These are phyloP conservation scores for Mormyrops attenuatus DNA, from an alignment of 2,797 vertebrate species.

Conservation along the genomic window DNA sequence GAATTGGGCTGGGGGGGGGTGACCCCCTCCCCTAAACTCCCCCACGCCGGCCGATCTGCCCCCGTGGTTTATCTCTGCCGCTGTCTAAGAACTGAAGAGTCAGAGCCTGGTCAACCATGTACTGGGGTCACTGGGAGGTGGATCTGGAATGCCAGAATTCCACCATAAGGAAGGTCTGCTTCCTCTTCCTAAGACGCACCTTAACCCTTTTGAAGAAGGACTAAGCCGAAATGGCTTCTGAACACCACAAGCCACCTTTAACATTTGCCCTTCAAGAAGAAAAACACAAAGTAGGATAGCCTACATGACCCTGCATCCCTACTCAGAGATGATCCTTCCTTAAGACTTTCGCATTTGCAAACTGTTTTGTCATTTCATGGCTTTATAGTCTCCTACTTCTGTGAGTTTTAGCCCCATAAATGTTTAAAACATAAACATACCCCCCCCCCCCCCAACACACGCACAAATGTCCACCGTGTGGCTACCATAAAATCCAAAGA, in stretches of 20 bases:
- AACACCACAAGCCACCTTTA: background rate
- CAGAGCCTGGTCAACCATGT: slow-evolving; percentile 42
- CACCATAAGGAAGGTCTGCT: background rate
- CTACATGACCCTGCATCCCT: background rate
- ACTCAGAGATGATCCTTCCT: background rate
- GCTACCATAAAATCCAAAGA: background rate
- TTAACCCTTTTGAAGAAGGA: background rate
- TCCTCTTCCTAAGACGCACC: background rate
- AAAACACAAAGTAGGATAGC: background rate
- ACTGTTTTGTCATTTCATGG: background rate
- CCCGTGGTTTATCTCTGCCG: slow-evolving; percentile 55
- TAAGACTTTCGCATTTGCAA: background rate
- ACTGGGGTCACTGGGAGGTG: slow-evolving; percentile 25
- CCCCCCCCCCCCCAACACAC: background rate
- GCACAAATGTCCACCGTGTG: background rate
- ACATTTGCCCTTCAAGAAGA: background rate
- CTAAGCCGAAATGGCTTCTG: background rate
- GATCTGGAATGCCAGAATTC: slow-evolving; percentile 17
- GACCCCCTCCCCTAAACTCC: slow-evolving; percentile 48
- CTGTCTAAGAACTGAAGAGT: slow-evolving; percentile 53
- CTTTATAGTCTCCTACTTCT: background rate
- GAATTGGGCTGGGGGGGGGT: slow-evolving; percentile 40
- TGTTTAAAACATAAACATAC: too few relatives aligned
- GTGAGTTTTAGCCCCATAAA: background rate
- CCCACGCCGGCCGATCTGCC: slow-evolving; percentile 49